These are phyloP conservation scores for Ectemnius continuus DNA, from an alignment of 2,888 invertebrate genomes.

Conservation along the genomic window DNA sequence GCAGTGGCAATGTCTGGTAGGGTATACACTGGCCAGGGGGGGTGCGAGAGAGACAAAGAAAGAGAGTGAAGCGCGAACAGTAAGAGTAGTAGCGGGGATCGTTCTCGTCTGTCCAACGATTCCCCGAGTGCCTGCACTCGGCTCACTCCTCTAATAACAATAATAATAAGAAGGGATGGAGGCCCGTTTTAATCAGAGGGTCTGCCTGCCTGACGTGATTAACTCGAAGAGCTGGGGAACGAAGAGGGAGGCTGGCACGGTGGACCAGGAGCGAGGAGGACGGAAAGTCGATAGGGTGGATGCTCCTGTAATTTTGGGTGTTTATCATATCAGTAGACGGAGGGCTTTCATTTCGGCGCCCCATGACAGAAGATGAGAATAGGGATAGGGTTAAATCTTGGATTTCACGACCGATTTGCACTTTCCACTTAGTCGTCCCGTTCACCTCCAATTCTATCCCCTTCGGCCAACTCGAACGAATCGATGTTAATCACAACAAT, in stretches of 20 bases:
- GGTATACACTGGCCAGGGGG: neutral
- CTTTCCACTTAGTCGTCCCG: constrained; percentile 13
- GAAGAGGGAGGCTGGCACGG: constrained; percentile 29
- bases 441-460: no score
- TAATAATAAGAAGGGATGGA: constrained; percentile 69
- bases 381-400: constrained; percentile 50
- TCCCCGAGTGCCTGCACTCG: constrained; percentile 56
- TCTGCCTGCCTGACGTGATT: constrained; percentile 72
- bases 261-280: constrained; percentile 40
- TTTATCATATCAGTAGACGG: constrained; percentile 69
- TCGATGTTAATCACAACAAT: no score
- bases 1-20: neutral
- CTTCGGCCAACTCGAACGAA: no score
- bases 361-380: constrained; percentile 19
- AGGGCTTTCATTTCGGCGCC: constrained; percentile 55
- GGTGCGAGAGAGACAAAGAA: neutral
- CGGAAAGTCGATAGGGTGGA: constrained; percentile 41
- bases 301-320: constrained; percentile 69
- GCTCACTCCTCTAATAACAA: constrained; percentile 66
- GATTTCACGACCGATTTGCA: constrained; percentile 52
- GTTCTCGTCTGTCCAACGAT: constrained; percentile 43
- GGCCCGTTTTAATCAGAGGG: constrained; percentile 73
- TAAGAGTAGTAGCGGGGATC: constrained; percentile 22
- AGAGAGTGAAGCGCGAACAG: neutral
- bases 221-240: constrained; percentile 63